Base-by-base conservation (phyloP, 53 echinoderm and acorn worm species). In the Holothuria leucospilota region DNA sequence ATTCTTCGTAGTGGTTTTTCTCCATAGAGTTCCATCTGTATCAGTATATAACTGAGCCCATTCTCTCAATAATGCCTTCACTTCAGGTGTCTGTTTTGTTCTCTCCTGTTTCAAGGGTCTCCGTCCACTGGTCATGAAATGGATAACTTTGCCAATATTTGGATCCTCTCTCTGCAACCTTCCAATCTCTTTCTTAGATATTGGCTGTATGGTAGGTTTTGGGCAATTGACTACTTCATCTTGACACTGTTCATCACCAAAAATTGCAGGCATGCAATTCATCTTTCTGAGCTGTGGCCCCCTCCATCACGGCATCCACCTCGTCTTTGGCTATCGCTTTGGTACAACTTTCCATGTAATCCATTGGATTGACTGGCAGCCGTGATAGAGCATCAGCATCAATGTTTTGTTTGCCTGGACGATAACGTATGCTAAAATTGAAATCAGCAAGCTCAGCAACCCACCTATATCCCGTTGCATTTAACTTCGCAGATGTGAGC, bases 381-480 rank as follows among this genome's bases (percentile, higher is more conserved):
- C 86, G 42, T 40, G 86, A 86, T 11, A 86, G 62, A 29, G 62
- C 86, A 75, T 86, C 92, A 2, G 91, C 91, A 67, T 84, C 91
- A 27, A 71, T 58, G 39, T 91, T 91, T 29, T 20, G 9, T 66
- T 72, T 73, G 4, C 91, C 91, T 60, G 91, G 88, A 10, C 77
- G 68, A 39, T 91, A 91, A 20, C 34, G 28, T 20, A 88, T 87
- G 27, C 21, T 30, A 42, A 71, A 71, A 71, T 71, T 71, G 7
- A 71, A 41, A 39, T 71, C 71, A n/a, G 71, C 71, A 34, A 71
- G 42, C 39, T 41, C 39, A n/a, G 71, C 71, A 29, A 71, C 71
- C 71, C 71, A 71, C 18, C 71, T 71, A 12, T 71, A 38, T 12
- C 71, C 71, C 5, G 42, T 30, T 34, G 69, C 69, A 69, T 69